Evolutionary conservation across 1,140 invertebrate species (phyloP).

Genomic region (Rhopalosiphum maidis): DNA sequence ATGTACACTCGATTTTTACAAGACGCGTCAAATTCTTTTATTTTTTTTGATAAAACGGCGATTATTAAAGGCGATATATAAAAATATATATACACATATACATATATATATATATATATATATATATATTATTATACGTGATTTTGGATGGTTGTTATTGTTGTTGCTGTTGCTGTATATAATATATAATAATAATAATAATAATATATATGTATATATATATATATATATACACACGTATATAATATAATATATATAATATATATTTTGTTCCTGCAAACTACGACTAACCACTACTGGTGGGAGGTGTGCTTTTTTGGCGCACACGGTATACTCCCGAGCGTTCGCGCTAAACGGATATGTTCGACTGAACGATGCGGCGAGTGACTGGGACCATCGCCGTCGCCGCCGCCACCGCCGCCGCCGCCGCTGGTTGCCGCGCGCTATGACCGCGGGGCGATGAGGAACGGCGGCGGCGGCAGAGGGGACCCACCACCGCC

Average conservation of each 20-base stretch:
- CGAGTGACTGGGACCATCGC: constrained; percentile 51
- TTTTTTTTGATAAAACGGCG: background rate
- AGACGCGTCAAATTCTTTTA: background rate
- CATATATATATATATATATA: background rate
- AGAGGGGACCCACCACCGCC: background rate
- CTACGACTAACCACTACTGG: constrained; percentile 57
- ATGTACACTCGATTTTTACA: background rate
- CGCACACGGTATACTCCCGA: constrained; percentile 56
- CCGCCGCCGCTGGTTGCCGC: constrained; percentile 44
- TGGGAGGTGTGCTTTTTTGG: constrained; percentile 56
- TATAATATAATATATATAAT: constrained; percentile 10
- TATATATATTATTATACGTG: constrained; percentile 11
- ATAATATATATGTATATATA: background rate
- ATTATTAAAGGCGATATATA: background rate
- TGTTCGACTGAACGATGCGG: constrained; percentile 56
- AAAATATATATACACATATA: background rate
- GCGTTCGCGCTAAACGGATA: constrained; percentile 56
- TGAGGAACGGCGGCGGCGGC: background rate
- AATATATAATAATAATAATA: constrained; percentile 28
- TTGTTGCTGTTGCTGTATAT: background rate
- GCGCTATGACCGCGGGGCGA: constrained; percentile 6
- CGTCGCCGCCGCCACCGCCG: constrained; percentile 47
- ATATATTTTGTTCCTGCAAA: constrained; percentile 49
- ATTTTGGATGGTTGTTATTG: constrained; percentile 5
- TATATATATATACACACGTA: background rate